These are phyloP conservation scores for Pica pica DNA, from an alignment of 2,113 vertebrate species.

Conservation along the genomic window DNA sequence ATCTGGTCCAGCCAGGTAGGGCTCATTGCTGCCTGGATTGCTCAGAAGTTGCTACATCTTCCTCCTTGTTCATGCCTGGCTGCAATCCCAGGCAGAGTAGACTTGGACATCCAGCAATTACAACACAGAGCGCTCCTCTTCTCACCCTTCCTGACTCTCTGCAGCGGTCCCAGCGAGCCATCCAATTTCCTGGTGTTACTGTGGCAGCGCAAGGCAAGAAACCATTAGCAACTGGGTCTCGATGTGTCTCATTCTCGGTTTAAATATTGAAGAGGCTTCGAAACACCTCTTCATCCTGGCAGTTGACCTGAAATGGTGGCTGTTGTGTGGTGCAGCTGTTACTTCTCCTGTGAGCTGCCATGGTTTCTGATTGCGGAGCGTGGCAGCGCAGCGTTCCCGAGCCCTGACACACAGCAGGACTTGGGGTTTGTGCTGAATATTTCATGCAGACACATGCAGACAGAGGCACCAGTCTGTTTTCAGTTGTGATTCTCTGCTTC, in stretches of 20 bases:
- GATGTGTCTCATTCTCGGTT: not conserved
- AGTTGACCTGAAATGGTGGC: not conserved
- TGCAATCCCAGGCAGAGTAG: not conserved
- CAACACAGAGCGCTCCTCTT: not conserved
- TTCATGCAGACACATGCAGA: constrained; percentile 50
- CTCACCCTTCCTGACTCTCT: not conserved
- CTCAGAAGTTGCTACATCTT: not conserved
- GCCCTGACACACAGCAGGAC: constrained; percentile 37
- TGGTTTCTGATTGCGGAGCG: not conserved
- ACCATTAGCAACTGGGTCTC: not conserved
- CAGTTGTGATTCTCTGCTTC: constrained; percentile 10
- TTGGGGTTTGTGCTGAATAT: constrained; percentile 43
- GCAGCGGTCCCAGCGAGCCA: not conserved
- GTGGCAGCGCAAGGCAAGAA: not conserved
- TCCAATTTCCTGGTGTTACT: not conserved
- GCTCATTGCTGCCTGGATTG: not conserved
- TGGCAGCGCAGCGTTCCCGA: not conserved
- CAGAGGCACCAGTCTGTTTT: not conserved
- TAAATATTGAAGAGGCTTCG: not conserved
- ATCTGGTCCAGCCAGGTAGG: not conserved
- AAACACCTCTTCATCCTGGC: not conserved
- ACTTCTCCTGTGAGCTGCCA: not conserved
- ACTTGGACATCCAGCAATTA: not conserved
- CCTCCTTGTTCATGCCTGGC: not conserved
- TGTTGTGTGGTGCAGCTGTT: not conserved